These are phyloP conservation scores for Torymus aiolomorphi DNA, from an alignment of 2,888 invertebrate genomes.

Conservation along the genomic window DNA sequence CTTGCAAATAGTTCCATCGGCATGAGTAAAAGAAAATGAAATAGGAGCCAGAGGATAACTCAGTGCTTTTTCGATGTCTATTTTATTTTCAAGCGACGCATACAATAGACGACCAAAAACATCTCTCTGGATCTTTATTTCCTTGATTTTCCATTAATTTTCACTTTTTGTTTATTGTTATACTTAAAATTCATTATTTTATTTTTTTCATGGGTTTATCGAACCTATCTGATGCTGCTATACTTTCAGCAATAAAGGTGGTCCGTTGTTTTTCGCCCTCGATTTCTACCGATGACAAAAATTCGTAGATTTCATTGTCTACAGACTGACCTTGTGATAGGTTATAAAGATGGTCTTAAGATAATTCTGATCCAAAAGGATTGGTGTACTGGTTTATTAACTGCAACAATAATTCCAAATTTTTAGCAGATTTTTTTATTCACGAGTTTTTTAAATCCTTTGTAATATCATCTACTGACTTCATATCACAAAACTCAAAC, in stretches of 20 bases:
- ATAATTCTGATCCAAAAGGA: conserved; percentile 59
- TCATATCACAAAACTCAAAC: conserved; percentile 49
- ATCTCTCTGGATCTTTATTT: conserved; percentile 62
- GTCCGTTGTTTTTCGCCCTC: conserved; percentile 59
- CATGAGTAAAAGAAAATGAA: conserved; percentile 62
- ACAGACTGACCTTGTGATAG: conserved; percentile 62
- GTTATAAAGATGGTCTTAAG: conserved; percentile 61
- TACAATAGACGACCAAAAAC: conserved; percentile 60
- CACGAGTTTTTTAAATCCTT: conserved; percentile 51
- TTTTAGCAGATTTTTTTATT: conserved; percentile 56
- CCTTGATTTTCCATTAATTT: conserved; percentile 62
- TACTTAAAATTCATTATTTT: conserved; percentile 59
- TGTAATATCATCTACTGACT: conserved; percentile 59
- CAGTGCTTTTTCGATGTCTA: conserved; percentile 63
- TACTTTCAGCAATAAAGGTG: conserved; percentile 59
- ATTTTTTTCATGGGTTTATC: conserved; percentile 64
- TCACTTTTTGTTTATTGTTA: conserved; percentile 60
- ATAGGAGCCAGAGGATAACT: conserved; percentile 63
- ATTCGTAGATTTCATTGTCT: conserved; percentile 59
- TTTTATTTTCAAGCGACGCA: conserved; percentile 60
- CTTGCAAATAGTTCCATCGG: conserved; percentile 63
- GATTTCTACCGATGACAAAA: conserved; percentile 61
- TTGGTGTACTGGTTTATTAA: conserved; percentile 60
- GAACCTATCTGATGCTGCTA: conserved; percentile 59
- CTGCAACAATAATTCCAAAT: conserved; percentile 56